Percentiles rank a stretch among this genome's conserved stretches.
Evolutionary conservation across 1,140 invertebrate species (phyloP).

Genomic region (Hycleus cichorii): DNA sequence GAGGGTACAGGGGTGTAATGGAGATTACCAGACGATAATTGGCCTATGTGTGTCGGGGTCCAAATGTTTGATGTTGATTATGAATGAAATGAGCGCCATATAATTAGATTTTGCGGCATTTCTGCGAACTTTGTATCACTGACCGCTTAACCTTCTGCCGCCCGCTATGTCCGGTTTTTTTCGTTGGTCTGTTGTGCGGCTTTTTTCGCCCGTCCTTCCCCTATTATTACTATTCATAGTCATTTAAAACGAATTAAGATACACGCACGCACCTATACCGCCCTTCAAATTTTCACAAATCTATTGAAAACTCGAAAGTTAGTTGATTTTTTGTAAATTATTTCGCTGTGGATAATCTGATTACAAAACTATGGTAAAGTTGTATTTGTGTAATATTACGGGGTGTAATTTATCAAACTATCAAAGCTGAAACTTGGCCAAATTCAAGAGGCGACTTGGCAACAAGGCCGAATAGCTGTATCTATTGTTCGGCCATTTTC

Average conservation of each 20-base stretch:
- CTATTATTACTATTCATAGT: constrained; percentile 12
- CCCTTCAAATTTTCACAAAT: no score
- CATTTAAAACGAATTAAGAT: constrained; percentile 13
- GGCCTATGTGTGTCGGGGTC: constrained; percentile 9
- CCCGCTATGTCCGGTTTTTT: constrained; percentile 21
- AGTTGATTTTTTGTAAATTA: no score
- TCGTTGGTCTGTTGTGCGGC: not conserved
- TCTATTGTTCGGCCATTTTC: no score
- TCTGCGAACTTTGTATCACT: constrained; percentile 35
- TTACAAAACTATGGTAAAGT: no score
- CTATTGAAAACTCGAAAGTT: no score
- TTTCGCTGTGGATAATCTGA: no score
- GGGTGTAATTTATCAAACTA: no score
- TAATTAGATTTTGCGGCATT: constrained; percentile 36
- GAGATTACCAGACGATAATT: constrained; percentile 13
- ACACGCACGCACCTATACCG: no score
- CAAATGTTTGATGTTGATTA: constrained; percentile 28
- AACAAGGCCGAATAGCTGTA: no score
- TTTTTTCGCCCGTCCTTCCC: constrained; percentile 15
- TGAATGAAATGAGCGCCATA: constrained; percentile 32
- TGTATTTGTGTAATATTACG: no score
- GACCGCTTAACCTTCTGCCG: constrained; percentile 34
- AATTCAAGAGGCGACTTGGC: no score
- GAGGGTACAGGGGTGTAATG: not conserved
- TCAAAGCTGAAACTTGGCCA: no score